Evolutionary conservation across 2,113 vertebrate species (phyloP).

Genomic region (Calidris pugnax): DNA sequence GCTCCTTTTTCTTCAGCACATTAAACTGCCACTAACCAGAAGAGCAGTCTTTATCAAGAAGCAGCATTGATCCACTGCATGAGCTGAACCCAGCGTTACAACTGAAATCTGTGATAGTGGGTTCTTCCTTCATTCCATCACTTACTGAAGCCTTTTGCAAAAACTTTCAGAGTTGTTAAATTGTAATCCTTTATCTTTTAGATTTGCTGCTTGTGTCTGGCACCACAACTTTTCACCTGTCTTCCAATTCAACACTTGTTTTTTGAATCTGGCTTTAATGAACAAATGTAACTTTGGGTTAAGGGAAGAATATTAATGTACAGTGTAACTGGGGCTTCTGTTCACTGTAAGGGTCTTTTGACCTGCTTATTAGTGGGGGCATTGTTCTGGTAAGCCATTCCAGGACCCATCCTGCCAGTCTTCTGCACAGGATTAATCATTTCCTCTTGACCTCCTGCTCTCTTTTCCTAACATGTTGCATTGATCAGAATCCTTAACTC

Average conservation of each 20-base stretch:
- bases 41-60: not conserved
- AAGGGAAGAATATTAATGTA: constrained; percentile 45
- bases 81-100: not conserved
- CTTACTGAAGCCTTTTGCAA: not conserved
- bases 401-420: constrained; percentile 62
- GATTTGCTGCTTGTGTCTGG: not conserved
- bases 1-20: not conserved
- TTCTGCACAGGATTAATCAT: constrained; percentile 72
- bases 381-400: constrained; percentile 65
- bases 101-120: not conserved
- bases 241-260: not conserved
- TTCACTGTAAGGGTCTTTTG: constrained; percentile 66
- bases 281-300: not conserved
- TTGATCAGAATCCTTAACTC: constrained; percentile 66
- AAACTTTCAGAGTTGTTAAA: not conserved
- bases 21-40: not conserved
- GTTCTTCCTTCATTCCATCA: not conserved
- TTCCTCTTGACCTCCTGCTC: constrained; percentile 68
- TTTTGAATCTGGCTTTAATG: not conserved
- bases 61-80: not conserved
- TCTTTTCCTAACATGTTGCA: constrained; percentile 68
- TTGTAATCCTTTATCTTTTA: not conserved
- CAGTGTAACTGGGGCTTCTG: constrained; percentile 55
- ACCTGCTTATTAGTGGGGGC: constrained; percentile 56
- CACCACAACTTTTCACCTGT: constrained; percentile 36